These are phyloP conservation scores for Ammodytes dubius DNA, from an alignment of 2,113 vertebrate species.

Conservation along the genomic window DNA sequence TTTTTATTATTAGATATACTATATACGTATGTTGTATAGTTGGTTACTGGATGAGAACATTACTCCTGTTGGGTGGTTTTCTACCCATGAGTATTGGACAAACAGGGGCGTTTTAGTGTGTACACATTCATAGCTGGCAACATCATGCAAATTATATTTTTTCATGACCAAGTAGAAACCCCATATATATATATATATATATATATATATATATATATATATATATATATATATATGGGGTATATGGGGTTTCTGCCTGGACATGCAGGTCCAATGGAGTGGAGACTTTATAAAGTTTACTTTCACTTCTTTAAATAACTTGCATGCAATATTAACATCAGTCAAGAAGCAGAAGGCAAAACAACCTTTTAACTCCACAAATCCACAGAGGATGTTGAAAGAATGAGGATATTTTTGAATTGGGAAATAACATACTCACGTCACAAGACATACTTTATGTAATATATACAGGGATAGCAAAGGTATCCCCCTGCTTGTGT, in stretches of 20 bases:
- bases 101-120: background rate
- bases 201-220: no score
- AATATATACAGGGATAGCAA: background rate
- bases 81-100: background rate
- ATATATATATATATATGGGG: background rate
- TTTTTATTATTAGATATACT: no score
- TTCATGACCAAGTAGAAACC: no score
- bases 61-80: background rate
- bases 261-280: background rate
- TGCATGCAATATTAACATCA: background rate
- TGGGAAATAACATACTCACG: background rate
- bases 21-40: no score
- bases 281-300: background rate
- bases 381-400: background rate
- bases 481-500: background rate
- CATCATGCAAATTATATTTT: background rate
- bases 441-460: background rate
- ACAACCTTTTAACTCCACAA: no score
- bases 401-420: background rate
- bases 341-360: background rate
- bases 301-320: background rate
- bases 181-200: no score
- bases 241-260: slow-evolving; percentile 5
- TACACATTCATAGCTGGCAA: background rate
- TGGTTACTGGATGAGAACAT: no score